Base-by-base conservation (phyloP, 2,797 vertebrate genomes). In the Rhinophrynus dorsalis region DNA sequence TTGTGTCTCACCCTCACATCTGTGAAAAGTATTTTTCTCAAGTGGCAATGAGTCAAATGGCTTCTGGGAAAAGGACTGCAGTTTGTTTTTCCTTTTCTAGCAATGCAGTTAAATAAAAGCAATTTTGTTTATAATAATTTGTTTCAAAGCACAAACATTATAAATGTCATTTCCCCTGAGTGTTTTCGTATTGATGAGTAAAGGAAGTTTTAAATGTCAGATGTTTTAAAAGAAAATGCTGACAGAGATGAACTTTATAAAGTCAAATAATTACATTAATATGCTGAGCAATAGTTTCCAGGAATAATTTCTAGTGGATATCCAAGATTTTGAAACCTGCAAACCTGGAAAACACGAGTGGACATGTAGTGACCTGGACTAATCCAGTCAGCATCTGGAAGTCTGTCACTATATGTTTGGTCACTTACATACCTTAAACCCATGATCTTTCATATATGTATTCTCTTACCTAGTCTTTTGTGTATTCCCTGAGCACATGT, bases 41-140 rank as follows among this genome's bases (percentile, higher is more conserved):
- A 47, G 30, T 47, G 27, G 23, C 12, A 23, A 3, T 55, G 37
- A 56, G 38, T 54, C 50, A 67, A 56, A 13, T 3, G 29, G 15
- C 38, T 44, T 45, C 42, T 21, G 32, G 42, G 24, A 67, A 44
- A 30, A 18, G 17, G 5, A 23, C 5, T 11, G 17, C 24, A 40
- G 21, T 27, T 55, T n/a, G n/a, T n/a, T n/a, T 44, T 66, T 15
- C 24, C 48, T 44, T 10, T 65, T 64, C 15, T 51, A 38, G 24
- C 33, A 58, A 48, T 58, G 30, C 48, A 6, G 20, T 67, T 35
- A 67, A 47, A 58, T 48, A 50, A 68, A 60, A 33, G 26, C 57
- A 54, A 33, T 60, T 68, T 50, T 68, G 45, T 66, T 37, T 59
- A 68, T 59, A 68, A 68, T 68, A 42, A 32, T 68, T 68, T 67